Evolutionary conservation across 2,888 invertebrate genomes (phyloP), one percentile per base, ranked within the genome.

Genomic region (Stratiomys singularior): DNA sequence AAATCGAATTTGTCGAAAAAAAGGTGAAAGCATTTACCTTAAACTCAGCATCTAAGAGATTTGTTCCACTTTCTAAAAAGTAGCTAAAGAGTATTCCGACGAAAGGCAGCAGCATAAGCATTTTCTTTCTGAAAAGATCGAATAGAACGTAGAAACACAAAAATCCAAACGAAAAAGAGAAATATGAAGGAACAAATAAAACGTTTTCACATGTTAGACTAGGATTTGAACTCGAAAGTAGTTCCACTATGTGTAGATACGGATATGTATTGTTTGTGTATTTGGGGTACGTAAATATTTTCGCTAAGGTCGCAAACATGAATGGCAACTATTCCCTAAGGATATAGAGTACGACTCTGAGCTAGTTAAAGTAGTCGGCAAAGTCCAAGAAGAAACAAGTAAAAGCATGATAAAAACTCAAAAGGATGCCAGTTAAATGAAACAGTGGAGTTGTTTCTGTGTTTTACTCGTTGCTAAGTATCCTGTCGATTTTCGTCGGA

Each of bases 41-140:
- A 82, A 85, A 84, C 82, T 85, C 85, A 81, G 85, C 82, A 81
- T 84, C 84, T 79, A 86, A 83, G 83, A 84, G 86, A 72, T 85
- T 86, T 80, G 83, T 85, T 81, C 84, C 82, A 82, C 83, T 84
- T 82, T 83, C 83, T 81, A 84, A 81, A 82, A 85, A 83, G 83
- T 84, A 84, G 84, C 84, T 85, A 82, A 85, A 84, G 83, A 86
- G 84, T 83, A 86, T 83, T 79, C 85, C 84, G 81, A 86, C 82
- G 82, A 86, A 82, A 82, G 85, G 84, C 84, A 86, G 83, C 81
- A 86, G 83, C 83, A 85, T 85, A 83, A 85, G 85, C 86, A 86
- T 86, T 86, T 86, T 37, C 37, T 9, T 37, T 7, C 47, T 9
- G 30, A 74, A 78, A 52, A 78, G 78, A 37, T 37, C 37, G 37